phyloP scores from a whole-genome alignment of 2,797 vertebrate species.

The Dermochelys coriacea region DNA sequence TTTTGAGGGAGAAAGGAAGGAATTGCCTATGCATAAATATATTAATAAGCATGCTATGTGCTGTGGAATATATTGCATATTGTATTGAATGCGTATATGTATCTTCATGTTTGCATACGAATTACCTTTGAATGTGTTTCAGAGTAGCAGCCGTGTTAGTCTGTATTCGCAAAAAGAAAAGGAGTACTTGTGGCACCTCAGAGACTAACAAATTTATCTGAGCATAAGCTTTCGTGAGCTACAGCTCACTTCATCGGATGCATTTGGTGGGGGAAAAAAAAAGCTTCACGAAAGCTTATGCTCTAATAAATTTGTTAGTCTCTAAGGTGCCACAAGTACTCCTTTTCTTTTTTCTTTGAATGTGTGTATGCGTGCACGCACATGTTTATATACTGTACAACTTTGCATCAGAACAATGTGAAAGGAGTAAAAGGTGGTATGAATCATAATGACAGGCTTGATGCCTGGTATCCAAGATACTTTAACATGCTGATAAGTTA shows the following conservation, averaged over 20 bases:
- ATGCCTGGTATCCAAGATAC: conserved; percentile 80
- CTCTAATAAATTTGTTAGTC: too few species aligned
- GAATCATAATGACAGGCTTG: conserved; percentile 58
- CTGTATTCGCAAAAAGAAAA: too few species aligned
- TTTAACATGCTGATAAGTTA: conserved; percentile 71
- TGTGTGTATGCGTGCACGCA: not conserved
- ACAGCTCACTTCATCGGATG: too few species aligned
- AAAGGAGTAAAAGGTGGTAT: conserved; percentile 39
- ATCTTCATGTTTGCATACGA: conserved; percentile 11
- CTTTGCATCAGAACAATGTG: conserved; percentile 48
- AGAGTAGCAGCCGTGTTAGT: too few species aligned
- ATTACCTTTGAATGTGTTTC: not conserved
- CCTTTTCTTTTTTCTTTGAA: too few species aligned
- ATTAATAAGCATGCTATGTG: not conserved
- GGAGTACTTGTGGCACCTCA: too few species aligned
- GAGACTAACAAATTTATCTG: too few species aligned
- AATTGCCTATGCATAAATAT: not conserved
- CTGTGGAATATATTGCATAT: not conserved
- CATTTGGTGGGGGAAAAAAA: too few species aligned
- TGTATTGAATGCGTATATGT: conserved; percentile 32
- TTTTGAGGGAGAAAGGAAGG: not conserved
- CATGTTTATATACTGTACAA: not conserved
- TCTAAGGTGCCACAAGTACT: too few species aligned
- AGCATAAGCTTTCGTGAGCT: too few species aligned
- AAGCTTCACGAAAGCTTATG: too few species aligned